Conservation (phyloP, 2,113 vertebrate species). For the Corvus moneduloides region DNA sequence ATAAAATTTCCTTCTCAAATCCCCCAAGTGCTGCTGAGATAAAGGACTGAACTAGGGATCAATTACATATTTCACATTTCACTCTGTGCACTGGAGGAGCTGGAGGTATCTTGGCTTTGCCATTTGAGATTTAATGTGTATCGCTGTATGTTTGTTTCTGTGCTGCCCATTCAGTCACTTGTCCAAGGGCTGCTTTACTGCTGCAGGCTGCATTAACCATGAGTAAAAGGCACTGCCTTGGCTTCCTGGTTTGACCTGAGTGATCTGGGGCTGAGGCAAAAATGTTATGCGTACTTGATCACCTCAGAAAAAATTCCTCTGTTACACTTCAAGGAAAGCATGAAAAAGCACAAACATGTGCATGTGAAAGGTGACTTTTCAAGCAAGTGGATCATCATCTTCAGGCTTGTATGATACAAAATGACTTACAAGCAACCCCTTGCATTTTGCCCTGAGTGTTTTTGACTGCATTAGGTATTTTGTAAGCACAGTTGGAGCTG, state of each 20-base stretch:
- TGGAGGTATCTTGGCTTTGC: background rate
- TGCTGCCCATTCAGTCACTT: background rate
- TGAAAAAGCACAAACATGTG: background rate
- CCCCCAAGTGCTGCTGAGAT: background rate
- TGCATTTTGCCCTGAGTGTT: background rate
- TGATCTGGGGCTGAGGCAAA: background rate
- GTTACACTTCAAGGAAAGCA: background rate
- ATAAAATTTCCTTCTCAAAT: background rate
- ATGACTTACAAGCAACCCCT: background rate
- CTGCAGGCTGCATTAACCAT: background rate
- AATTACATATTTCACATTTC: background rate
- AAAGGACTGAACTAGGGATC: background rate
- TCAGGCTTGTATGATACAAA: background rate
- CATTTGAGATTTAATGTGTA: background rate
- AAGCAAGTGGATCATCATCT: background rate
- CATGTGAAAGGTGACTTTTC: background rate
- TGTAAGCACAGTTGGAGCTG: background rate
- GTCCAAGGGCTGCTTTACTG: background rate
- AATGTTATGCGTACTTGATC: background rate
- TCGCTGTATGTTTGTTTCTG: background rate
- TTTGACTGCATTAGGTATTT: background rate
- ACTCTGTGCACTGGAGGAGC: background rate
- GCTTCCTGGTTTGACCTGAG: background rate
- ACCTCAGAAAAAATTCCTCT: background rate
- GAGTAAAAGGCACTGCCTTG: background rate